Conservation (phyloP, 2,113 vertebrate species). For the Leiothrix lutea region DNA sequence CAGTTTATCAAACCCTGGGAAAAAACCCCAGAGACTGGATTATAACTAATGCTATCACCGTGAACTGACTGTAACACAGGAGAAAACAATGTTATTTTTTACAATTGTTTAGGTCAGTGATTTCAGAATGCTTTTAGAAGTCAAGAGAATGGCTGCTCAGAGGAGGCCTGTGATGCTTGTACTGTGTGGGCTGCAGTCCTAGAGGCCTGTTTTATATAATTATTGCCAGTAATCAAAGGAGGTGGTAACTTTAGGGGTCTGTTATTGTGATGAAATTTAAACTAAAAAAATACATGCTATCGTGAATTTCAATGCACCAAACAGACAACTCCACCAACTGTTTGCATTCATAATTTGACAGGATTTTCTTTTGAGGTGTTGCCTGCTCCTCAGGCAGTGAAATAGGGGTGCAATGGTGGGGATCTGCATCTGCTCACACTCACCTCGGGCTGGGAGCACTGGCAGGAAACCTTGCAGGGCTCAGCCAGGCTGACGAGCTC, state of each 20-base stretch:
- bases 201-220: background rate
- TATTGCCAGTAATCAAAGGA: background rate
- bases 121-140: background rate
- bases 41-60: background rate
- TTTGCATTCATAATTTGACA: background rate
- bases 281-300: background rate
- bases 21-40: background rate
- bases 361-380: background rate
- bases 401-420: background rate
- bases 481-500: background rate
- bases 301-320: fast-evolving
- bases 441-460: background rate
- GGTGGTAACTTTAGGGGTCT: background rate
- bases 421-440: conserved; percentile 10
- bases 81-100: background rate
- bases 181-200: background rate
- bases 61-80: background rate
- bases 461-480: background rate
- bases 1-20: background rate
- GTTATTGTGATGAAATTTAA: background rate
- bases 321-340: background rate
- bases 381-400: background rate
- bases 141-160: background rate
- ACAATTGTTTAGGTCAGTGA: background rate
- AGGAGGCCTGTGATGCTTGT: background rate